Conservation (phyloP, 2,888 invertebrate species). For the Steinernema scapterisci region DNA sequence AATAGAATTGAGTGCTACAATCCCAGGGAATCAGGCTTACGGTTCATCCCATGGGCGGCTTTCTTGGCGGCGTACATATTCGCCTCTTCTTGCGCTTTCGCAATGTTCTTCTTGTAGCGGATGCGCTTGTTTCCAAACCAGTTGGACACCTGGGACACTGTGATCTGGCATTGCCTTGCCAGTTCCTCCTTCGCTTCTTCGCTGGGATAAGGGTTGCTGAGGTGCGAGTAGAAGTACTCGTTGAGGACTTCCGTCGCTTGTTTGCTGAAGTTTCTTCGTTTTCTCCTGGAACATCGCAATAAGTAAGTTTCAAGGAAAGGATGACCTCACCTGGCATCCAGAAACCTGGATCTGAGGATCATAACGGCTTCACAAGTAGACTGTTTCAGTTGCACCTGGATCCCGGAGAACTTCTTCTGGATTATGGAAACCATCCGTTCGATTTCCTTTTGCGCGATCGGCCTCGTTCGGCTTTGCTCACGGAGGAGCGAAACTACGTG, state of each 20-base stretch:
- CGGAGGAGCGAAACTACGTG: slow-evolving; percentile 85
- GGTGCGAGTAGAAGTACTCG: slow-evolving; percentile 99
- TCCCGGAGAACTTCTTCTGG: slow-evolving; percentile 81
- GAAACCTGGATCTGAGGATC: slow-evolving; percentile 82
- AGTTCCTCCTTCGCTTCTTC: slow-evolving; percentile 99
- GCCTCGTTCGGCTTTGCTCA: slow-evolving; percentile 84
- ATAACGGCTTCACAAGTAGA: slow-evolving; percentile 99
- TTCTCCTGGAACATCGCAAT: slow-evolving; percentile 71
- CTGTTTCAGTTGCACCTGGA: slow-evolving; percentile 87
- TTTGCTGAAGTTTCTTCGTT: slow-evolving; percentile 98
- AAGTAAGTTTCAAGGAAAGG: neutral
- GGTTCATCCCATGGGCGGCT: slow-evolving; percentile 72
- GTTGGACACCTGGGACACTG: slow-evolving; percentile 82
- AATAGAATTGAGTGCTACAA: neutral
- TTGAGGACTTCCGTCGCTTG: slow-evolving; percentile 98
- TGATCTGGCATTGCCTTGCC: slow-evolving; percentile 97
- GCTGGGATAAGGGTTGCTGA: slow-evolving; percentile 98
- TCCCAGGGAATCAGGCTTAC: slow-evolving; percentile 21
- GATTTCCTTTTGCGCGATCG: slow-evolving; percentile 96
- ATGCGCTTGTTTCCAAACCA: slow-evolving; percentile 79
- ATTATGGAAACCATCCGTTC: slow-evolving; percentile 98
- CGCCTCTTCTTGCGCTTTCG: slow-evolving; percentile 98
- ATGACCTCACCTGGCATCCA: slow-evolving; percentile 61
- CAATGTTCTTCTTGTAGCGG: slow-evolving; percentile 99
- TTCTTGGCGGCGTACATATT: slow-evolving; percentile 98